phyloP scores from a whole-genome alignment of 2,888 invertebrate species.

The Drosophila antonietae region DNA sequence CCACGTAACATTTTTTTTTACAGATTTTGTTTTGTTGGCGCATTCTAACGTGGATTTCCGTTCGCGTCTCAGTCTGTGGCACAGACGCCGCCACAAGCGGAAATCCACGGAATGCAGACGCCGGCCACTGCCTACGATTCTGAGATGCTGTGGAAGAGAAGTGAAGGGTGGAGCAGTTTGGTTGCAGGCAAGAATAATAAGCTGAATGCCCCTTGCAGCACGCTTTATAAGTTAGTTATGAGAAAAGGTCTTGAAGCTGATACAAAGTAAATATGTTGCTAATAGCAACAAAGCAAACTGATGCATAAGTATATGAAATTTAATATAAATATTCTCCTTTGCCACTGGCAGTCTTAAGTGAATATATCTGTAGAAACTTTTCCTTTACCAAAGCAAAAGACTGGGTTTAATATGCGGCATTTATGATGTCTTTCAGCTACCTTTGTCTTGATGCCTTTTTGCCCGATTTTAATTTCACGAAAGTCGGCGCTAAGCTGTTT shows the following conservation, averaged over 20 bases:
- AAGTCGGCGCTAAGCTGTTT: slow-evolving; percentile 51
- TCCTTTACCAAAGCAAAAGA: background rate
- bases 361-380: background rate
- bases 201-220: background rate
- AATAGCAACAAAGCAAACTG: background rate
- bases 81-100: slow-evolving; percentile 64
- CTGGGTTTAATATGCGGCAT: slow-evolving; percentile 2
- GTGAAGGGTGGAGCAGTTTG: background rate
- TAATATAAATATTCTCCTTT: background rate
- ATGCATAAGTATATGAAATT: background rate
- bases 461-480: slow-evolving; percentile 19
- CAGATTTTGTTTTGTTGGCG: slow-evolving; percentile 56
- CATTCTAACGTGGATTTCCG: slow-evolving; percentile 63
- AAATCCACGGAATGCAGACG: slow-evolving; percentile 68
- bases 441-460: slow-evolving; percentile 3
- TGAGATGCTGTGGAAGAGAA: background rate
- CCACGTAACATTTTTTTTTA: slow-evolving; percentile 18
- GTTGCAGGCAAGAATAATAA: background rate
- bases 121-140: slow-evolving; percentile 51
- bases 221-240: background rate
- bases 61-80: slow-evolving; percentile 67
- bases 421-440: background rate
- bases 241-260: background rate
- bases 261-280: background rate
- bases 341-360: background rate